Evolutionary conservation across 2,888 invertebrate species (phyloP), one percentile per base, ranked within the genome.

Genomic region (Drosophila hamatofila): DNA sequence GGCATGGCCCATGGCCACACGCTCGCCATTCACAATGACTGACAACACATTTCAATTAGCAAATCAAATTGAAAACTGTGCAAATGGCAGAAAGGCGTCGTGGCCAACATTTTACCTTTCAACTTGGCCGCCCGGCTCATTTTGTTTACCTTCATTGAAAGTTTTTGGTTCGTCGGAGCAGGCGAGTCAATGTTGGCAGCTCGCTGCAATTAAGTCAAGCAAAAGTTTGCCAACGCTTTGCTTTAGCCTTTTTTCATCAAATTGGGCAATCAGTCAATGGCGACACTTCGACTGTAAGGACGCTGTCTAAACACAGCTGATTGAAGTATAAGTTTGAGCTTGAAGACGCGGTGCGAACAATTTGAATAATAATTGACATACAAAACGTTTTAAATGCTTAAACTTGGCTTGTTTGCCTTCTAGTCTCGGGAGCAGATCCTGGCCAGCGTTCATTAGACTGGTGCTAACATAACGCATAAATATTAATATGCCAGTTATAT

Each of bases 401-500:
- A 54, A n/a, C 35, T 70, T 11, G 39, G 35, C 18, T 48, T 27
- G 18, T 27, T 48, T 49, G 41, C 3, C n/a, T 12, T 21, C 41
- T 46, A 25, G 42, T 55, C 59, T 52, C 8, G 25, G 30, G 18
- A 11, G 51, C 30, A 58, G 52, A 44, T 61, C 35, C 76, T 75
- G 76, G 61, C 75, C 54, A 51, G 49, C 77, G 63, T 80, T 77
- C 66, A 78, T 78, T 78, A 78, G 77, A 21, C 72, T 35, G 57
- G 67, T 67, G 77, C 70, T 75, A 70, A 71, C 72, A 61, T 59
- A 44, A 42, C 62, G 76, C 79, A 84, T 84, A 82, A 84, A 84
- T 84, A 84, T 84, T 84, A 89, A 84, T 84, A 71, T 82, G 86
- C 69, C 77, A 69, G 75, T 60, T 75, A 75, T 63, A 81, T 60